These are phyloP conservation scores for Cettia cetti DNA, from an alignment of 2,113 vertebrate genomes.

Conservation along the genomic window DNA sequence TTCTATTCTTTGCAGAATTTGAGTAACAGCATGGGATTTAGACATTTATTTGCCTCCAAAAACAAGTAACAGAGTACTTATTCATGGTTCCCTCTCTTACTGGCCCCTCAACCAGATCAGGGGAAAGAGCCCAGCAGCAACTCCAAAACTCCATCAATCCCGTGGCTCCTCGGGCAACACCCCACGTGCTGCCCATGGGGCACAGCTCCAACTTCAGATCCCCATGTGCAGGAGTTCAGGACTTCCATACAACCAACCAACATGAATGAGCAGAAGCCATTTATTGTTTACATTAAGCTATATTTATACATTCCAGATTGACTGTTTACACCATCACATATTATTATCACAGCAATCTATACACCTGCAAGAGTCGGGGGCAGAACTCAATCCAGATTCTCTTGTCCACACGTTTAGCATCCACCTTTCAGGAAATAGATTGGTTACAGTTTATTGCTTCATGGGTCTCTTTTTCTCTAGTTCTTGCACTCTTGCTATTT, in stretches of 20 bases:
- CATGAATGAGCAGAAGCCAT: background rate
- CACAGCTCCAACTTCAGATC: background rate
- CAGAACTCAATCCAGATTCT: no score
- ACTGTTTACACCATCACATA: background rate
- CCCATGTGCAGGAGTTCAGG: background rate
- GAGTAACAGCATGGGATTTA: background rate
- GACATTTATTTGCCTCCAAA: background rate
- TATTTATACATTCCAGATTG: background rate
- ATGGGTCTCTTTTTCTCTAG: background rate
- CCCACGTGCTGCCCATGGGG: rapidly evolving
- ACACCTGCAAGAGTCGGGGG: no score
- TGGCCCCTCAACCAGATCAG: no score
- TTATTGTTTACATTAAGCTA: background rate
- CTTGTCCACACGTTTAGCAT: background rate
- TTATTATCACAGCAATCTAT: no score
- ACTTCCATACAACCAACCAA: background rate
- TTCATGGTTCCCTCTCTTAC: background rate
- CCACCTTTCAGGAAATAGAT: background rate
- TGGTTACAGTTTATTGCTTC: background rate
- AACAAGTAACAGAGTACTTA: rapidly evolving
- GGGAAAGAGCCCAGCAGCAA: background rate
- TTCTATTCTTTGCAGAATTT: background rate
- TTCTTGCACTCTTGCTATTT: background rate
- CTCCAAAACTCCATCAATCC: background rate
- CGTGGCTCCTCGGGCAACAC: rapidly evolving